Evolutionary conservation across 2,888 invertebrate species (phyloP).

Genomic region (Lucinisca nassula): DNA sequence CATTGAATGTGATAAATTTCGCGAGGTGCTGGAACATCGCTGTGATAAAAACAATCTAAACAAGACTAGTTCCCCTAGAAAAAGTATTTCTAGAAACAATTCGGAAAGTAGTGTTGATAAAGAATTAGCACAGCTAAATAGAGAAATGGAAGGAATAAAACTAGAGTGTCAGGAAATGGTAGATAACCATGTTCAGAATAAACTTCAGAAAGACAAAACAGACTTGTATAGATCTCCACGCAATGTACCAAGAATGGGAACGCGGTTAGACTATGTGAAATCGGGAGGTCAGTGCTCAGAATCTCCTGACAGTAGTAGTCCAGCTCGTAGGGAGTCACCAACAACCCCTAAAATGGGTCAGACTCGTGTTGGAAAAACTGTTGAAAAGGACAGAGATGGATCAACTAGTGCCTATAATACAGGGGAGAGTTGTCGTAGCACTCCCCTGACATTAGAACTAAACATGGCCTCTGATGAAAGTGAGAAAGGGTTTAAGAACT

Average conservation of each 20-base stretch:
- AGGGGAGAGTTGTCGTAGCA: slow-evolving; percentile 92
- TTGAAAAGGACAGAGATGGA: slow-evolving; percentile 87
- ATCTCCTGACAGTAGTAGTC: slow-evolving; percentile 70
- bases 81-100: slow-evolving; percentile 75
- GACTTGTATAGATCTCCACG: slow-evolving; percentile 81
- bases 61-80: slow-evolving; percentile 69
- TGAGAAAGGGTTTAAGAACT: slow-evolving; percentile 83
- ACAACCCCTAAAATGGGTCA: slow-evolving; percentile 72
- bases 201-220: slow-evolving; percentile 74
- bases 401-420: slow-evolving; percentile 92
- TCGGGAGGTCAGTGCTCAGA: slow-evolving; percentile 75
- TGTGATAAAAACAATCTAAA: slow-evolving; percentile 75
- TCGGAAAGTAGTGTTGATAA: slow-evolving; percentile 88
- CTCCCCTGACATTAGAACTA: slow-evolving; percentile 86
- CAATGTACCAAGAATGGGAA: slow-evolving; percentile 87
- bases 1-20: slow-evolving; percentile 84
- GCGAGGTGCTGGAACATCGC: slow-evolving; percentile 83
- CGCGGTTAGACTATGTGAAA: slow-evolving; percentile 84
- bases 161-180: slow-evolving; percentile 89
- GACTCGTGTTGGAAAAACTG: slow-evolving; percentile 45
- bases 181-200: slow-evolving; percentile 84
- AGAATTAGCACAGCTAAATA: slow-evolving; percentile 90
- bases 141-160: slow-evolving; percentile 90
- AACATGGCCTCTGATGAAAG: slow-evolving; percentile 83
- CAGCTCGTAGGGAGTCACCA: slow-evolving; percentile 67